Conservation (phyloP, 2,797 vertebrate species). For the Jordanella pulchra region DNA sequence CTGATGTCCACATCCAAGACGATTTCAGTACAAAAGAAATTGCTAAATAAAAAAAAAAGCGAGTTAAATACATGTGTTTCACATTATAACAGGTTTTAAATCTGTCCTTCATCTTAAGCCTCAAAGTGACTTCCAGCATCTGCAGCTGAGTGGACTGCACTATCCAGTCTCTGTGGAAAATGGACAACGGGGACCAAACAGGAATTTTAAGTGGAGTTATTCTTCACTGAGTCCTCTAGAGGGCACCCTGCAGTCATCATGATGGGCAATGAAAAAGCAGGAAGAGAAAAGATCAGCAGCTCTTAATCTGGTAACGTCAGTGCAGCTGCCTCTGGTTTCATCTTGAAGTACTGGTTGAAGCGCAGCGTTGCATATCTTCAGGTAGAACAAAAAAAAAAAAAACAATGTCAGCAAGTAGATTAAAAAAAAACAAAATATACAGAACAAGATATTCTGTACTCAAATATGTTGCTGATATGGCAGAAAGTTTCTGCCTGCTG, state of each 20-base stretch:
- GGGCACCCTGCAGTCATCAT: conserved; percentile 44
- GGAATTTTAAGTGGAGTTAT: conserved; percentile 41
- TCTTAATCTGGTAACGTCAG: conserved; percentile 88
- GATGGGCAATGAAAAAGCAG: conserved; percentile 33
- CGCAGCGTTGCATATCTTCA: conserved; percentile 93
- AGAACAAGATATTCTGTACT: not conserved
- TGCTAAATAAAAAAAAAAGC: not conserved
- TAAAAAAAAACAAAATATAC: conserved; percentile 20
- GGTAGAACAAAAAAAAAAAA: conserved; percentile 3
- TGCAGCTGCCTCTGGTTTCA: conserved; percentile 88
- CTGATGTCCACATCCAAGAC: conserved; percentile 1
- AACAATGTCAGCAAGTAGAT: conserved; percentile 14
- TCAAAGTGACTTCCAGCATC: conserved; percentile 4
- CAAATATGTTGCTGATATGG: too few relatives aligned
- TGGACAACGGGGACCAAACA: conserved; percentile 36
- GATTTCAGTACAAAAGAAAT: conserved; percentile 14
- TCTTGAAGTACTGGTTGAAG: conserved; percentile 97
- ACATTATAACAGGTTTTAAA: conserved; percentile 37
- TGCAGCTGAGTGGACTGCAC: conserved; percentile 26
- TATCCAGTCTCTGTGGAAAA: conserved; percentile 14
- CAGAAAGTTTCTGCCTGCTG: not conserved
- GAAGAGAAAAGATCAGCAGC: conserved; percentile 1
- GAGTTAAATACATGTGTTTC: conserved; percentile 24
- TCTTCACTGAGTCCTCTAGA: conserved; percentile 58
- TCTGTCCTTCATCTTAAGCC: conserved; percentile 23